Evolutionary conservation across 2,797 vertebrate species (phyloP).

Genomic region (Craterocephalus amniculus): DNA sequence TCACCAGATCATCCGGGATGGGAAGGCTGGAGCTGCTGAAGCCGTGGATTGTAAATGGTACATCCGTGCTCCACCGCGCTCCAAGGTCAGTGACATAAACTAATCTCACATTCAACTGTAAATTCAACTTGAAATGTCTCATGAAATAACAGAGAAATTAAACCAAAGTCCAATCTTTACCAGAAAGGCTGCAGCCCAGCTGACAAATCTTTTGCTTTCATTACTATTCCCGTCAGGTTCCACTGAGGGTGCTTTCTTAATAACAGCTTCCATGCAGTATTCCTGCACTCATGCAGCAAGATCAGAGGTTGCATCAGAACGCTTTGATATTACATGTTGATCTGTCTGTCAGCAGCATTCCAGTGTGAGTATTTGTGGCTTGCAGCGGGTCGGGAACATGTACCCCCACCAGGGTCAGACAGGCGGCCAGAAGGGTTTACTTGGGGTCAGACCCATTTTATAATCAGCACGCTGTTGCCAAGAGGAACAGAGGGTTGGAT

Average conservation of each 20-base stretch:
- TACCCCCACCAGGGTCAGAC: slow-evolving; percentile 60
- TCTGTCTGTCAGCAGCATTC: slow-evolving; percentile 57
- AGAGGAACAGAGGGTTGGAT: slow-evolving; percentile 47
- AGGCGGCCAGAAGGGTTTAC: slow-evolving; percentile 63
- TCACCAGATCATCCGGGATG: slow-evolving; percentile 94
- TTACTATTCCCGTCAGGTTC: slow-evolving; percentile 11
- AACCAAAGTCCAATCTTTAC: slow-evolving; percentile 23
- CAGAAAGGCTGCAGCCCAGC: slow-evolving; percentile 22
- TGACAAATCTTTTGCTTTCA: slow-evolving; percentile 8
- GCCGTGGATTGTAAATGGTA: slow-evolving; percentile 99
- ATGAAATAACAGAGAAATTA: slow-evolving; percentile 25
- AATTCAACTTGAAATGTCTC: slow-evolving; percentile 46
- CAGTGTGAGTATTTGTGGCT: slow-evolving; percentile 38
- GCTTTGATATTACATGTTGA: slow-evolving; percentile 51
- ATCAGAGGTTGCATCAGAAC: slow-evolving; percentile 53
- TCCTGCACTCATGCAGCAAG: slow-evolving; percentile 15
- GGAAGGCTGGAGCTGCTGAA: slow-evolving; percentile 91
- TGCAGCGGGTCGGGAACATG: slow-evolving; percentile 21
- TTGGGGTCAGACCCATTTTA: slow-evolving; percentile 65
- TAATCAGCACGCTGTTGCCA: slow-evolving; percentile 69
- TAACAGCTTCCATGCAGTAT: slow-evolving; percentile 37
- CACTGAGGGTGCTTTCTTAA: slow-evolving; percentile 7
- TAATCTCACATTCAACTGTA: slow-evolving; percentile 8
- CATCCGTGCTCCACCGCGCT: slow-evolving; percentile 94
- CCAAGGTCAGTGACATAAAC: slow-evolving; percentile 90